These are phyloP conservation scores for Hipposideros larvatus DNA, from an alignment of 2,797 vertebrate species.

Conservation along the genomic window DNA sequence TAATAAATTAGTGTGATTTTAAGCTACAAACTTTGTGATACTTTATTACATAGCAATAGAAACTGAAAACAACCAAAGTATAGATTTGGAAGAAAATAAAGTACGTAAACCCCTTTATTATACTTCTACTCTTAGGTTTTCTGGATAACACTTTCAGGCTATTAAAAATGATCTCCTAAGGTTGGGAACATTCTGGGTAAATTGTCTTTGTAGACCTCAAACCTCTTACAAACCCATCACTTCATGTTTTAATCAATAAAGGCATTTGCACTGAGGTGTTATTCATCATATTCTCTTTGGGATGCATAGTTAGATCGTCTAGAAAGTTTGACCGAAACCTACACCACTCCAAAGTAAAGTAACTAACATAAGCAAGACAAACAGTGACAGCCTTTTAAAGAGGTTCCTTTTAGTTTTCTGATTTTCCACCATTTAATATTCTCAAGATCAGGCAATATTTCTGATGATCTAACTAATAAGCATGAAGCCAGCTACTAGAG, in stretches of 20 bases:
- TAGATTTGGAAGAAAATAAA: constrained; percentile 17
- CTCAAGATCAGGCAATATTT: background rate
- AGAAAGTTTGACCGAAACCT: background rate
- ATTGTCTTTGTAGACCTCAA: background rate
- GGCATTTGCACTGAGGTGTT: background rate
- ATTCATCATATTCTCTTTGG: background rate
- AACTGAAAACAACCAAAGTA: background rate
- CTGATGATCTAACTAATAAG: background rate
- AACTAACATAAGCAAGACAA: background rate
- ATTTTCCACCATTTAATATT: background rate
- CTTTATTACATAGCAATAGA: background rate
- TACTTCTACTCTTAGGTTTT: background rate
- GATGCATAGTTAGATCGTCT: background rate
- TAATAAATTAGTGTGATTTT: background rate
- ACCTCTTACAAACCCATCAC: background rate
- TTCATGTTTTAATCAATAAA: constrained; percentile 25
- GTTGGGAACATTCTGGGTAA: background rate
- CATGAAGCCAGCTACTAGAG: background rate
- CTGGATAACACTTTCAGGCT: background rate
- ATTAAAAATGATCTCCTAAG: background rate
- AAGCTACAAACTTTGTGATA: background rate
- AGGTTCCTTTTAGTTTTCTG: background rate
- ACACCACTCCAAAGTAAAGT: background rate
- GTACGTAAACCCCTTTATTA: background rate
- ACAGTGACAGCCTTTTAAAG: background rate